Evolutionary conservation across 2,113 vertebrate species (phyloP).

Genomic region (Rhabdornis inornatus): DNA sequence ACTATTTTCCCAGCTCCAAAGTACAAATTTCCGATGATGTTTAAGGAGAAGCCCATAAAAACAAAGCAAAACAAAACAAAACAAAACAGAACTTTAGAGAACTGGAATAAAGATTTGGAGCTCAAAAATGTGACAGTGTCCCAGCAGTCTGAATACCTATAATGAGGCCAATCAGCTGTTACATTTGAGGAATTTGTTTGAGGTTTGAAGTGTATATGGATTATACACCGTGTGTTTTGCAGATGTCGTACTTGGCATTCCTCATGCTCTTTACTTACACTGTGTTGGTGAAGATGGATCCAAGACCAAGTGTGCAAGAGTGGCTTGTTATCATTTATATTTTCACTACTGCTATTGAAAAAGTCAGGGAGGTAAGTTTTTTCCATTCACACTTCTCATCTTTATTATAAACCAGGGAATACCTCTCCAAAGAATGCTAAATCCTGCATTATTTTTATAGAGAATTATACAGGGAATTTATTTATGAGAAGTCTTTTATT

Average conservation of each 20-base stretch:
- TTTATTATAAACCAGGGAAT: not conserved
- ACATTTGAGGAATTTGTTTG: not conserved
- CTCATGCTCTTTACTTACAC: conserved; percentile 93
- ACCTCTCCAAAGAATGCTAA: not conserved
- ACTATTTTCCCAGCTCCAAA: not conserved
- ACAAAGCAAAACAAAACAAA: not conserved
- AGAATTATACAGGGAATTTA: not conserved
- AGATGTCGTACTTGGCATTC: conserved; percentile 92
- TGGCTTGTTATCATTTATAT: conserved; percentile 91
- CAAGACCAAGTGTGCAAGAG: conserved; percentile 84
- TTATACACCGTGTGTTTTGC: not conserved
- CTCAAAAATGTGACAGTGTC: not conserved
- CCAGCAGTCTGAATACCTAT: not conserved
- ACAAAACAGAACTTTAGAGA: not conserved
- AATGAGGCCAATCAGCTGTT: not conserved
- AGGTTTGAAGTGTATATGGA: not conserved
- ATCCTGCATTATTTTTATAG: not conserved
- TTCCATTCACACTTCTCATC: not conserved
- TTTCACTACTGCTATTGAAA: conserved; percentile 88
- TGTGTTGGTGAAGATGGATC: conserved; percentile 89
- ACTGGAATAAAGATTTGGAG: not conserved
- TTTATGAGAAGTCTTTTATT: not conserved
- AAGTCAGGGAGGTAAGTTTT: conserved; percentile 87
- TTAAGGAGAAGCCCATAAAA: not conserved
- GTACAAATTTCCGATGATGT: not conserved